Conservation (phyloP, 2,797 vertebrate genomes). For the Phyllotis vaccarum region DNA sequence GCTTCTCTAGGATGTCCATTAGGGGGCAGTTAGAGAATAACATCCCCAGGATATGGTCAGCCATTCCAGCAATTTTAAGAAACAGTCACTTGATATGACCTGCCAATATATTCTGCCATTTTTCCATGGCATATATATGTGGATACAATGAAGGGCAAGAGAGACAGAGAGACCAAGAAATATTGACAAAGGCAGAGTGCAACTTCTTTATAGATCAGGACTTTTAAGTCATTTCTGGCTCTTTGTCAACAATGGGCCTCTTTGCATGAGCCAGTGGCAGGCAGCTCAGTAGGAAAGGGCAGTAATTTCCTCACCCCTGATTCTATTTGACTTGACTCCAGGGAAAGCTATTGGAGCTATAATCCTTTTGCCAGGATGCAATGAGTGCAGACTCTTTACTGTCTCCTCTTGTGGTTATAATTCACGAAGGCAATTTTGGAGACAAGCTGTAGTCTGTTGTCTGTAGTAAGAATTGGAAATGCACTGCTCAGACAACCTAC, state of each 20-base stretch:
- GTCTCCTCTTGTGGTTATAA: constrained; percentile 75
- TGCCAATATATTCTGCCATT: background rate
- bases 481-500: constrained; percentile 71
- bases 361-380: constrained; percentile 71
- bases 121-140: background rate
- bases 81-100: background rate
- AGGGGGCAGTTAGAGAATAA: background rate
- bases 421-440: constrained; percentile 66
- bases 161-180: background rate
- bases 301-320: constrained; percentile 75
- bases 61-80: background rate
- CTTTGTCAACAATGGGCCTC: constrained; percentile 48
- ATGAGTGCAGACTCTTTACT: constrained; percentile 67
- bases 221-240: constrained; percentile 10
- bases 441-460: constrained; percentile 74
- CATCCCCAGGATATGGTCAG: background rate
- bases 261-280: constrained; percentile 63
- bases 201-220: constrained; percentile 62
- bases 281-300: constrained; percentile 74
- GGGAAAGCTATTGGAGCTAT: constrained; percentile 67
- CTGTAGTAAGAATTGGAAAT: constrained; percentile 77
- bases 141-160: background rate
- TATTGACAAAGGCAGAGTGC: background rate
- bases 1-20: background rate
- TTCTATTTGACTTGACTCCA: constrained; percentile 76